A percentile compares a stretch with the other conserved stretches of the same genome.
These are phyloP conservation scores for Agriotes lineatus DNA, from an alignment of 2,888 invertebrate genomes.

Conservation along the genomic window DNA sequence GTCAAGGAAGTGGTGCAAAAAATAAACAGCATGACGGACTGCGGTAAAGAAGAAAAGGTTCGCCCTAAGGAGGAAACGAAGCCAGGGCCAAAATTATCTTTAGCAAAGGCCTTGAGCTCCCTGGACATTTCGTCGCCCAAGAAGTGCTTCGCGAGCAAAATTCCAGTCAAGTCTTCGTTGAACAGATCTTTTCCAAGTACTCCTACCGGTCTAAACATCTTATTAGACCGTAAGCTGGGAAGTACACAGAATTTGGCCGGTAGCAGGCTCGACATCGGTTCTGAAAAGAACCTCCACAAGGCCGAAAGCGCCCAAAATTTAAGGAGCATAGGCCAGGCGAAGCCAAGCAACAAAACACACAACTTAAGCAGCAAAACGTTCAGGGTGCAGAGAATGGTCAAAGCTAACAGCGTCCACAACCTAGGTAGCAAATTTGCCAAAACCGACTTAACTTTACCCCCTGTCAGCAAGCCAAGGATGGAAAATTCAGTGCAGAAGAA, in stretches of 20 bases:
- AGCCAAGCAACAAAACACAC: neutral
- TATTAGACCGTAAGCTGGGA: slow-evolving; percentile 49
- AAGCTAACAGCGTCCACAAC: slow-evolving; percentile 34
- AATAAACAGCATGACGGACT: slow-evolving; percentile 53
- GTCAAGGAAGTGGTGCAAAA: slow-evolving; percentile 59
- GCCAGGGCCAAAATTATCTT: slow-evolving; percentile 14
- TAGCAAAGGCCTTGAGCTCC: slow-evolving; percentile 57
- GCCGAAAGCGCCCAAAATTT: slow-evolving; percentile 38
- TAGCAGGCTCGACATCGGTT: neutral
- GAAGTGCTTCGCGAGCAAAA: slow-evolving; percentile 54
- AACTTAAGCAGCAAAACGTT: slow-evolving; percentile 8
- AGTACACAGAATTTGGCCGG: slow-evolving; percentile 44
- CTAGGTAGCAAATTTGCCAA: slow-evolving; percentile 18
- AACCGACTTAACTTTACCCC: neutral
- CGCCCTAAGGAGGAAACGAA: neutral
- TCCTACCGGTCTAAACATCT: slow-evolving; percentile 63
- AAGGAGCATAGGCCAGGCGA: neutral
- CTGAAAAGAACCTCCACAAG: neutral
- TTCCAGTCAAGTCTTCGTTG: slow-evolving; percentile 60
- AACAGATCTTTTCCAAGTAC: slow-evolving; percentile 63
- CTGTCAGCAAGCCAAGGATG: neutral
- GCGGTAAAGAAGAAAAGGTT: neutral
- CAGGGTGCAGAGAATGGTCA: slow-evolving; percentile 19
- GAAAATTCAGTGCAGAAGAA: neutral
- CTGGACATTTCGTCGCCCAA: slow-evolving; percentile 43